phyloP scores from a whole-genome alignment of 1,140 invertebrate species.

The Bombus superbus region DNA sequence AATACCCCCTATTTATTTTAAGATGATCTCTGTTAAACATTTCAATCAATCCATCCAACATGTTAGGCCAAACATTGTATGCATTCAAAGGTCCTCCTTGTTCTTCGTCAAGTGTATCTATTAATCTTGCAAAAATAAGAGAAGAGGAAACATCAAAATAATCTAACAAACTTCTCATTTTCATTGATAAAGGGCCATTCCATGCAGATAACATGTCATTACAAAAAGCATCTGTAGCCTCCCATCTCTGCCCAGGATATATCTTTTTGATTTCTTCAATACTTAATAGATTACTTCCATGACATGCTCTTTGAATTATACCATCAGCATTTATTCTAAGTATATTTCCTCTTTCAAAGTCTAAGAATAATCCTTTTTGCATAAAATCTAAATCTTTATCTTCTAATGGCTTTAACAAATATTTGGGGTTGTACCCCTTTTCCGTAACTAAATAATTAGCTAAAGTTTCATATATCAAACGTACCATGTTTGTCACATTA shows the following conservation, averaged over 20 bases:
- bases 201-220: slow-evolving; percentile 85
- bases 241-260: slow-evolving; percentile 86
- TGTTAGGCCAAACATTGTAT: slow-evolving; percentile 88
- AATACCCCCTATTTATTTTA: slow-evolving; percentile 83
- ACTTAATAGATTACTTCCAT: slow-evolving; percentile 87
- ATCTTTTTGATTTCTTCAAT: slow-evolving; percentile 84
- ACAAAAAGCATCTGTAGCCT: slow-evolving; percentile 83
- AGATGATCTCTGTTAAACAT: slow-evolving; percentile 88
- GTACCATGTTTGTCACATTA: slow-evolving; percentile 85
- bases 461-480: slow-evolving; percentile 86
- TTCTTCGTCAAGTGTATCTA: slow-evolving; percentile 87
- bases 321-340: slow-evolving; percentile 86
- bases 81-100: slow-evolving; percentile 75
- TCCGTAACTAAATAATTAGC: slow-evolving; percentile 86
- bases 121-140: slow-evolving; percentile 88
- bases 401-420: slow-evolving; percentile 83
- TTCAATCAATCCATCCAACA: slow-evolving; percentile 85
- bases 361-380: slow-evolving; percentile 90
- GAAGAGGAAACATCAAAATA: slow-evolving; percentile 90
- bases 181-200: slow-evolving; percentile 84
- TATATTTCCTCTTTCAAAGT: slow-evolving; percentile 89
- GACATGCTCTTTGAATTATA: slow-evolving; percentile 86
- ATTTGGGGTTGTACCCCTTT: slow-evolving; percentile 84
- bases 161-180: slow-evolving; percentile 88
- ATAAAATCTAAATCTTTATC: slow-evolving; percentile 86